phyloP scores from a whole-genome alignment of 2,797 vertebrate species.

The Thalassophryne amazonica region DNA sequence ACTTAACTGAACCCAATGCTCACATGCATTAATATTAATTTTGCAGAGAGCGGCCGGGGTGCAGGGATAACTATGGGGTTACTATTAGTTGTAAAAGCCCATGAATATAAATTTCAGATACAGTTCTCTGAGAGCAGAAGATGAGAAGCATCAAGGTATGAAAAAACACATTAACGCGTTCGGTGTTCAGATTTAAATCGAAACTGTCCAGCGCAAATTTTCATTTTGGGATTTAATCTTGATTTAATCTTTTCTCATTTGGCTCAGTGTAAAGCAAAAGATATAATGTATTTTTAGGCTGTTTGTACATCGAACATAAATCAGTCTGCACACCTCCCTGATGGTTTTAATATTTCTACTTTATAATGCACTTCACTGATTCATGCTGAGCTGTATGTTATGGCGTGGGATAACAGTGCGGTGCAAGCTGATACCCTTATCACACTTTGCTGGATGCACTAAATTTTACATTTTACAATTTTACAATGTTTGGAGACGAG shows the following conservation, averaged over 20 bases:
- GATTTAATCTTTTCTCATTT: slow-evolving; percentile 34
- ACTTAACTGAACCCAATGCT: slow-evolving; percentile 79
- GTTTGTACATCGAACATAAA: slow-evolving; percentile 4
- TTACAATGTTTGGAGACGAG: too few relatives aligned
- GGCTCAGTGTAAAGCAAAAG: slow-evolving; percentile 6
- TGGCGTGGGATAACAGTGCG: too few relatives aligned
- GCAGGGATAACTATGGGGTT: slow-evolving; percentile 72
- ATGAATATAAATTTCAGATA: slow-evolving; percentile 75
- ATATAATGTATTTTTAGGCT: not conserved
- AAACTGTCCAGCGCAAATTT: slow-evolving; percentile 26
- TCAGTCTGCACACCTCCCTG: not conserved
- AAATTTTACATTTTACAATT: too few relatives aligned
- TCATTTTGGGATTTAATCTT: slow-evolving; percentile 35
- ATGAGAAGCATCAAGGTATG: slow-evolving; percentile 55
- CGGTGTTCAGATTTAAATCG: slow-evolving; percentile 40
- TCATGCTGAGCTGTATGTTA: too few relatives aligned
- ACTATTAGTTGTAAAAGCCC: slow-evolving; percentile 75
- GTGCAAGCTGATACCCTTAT: too few relatives aligned
- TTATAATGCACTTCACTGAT: not conserved
- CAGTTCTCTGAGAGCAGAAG: slow-evolving; percentile 55
- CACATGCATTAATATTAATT: slow-evolving; percentile 83
- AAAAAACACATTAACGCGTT: slow-evolving; percentile 59
- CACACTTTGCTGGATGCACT: too few relatives aligned
- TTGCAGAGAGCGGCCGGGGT: slow-evolving; percentile 72
- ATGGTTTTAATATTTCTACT: slow-evolving; percentile 4